Base-by-base conservation (phyloP, 2,797 vertebrate genomes). In the Neostethus bicornis region DNA sequence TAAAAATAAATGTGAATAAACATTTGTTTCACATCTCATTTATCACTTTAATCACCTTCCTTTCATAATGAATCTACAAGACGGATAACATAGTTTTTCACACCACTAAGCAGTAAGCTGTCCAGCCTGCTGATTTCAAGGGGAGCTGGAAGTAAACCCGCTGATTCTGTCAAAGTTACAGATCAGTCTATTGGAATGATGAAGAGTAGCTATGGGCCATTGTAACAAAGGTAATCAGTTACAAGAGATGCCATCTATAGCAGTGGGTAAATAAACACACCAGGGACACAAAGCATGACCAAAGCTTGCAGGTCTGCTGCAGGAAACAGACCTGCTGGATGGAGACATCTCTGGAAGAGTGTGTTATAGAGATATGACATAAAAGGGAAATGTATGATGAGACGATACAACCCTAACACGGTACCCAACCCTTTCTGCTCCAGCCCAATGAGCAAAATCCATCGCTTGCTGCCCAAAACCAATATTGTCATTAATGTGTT, bases 171-270 rank as follows among this genome's bases (percentile, higher is more conserved):
- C 71, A 59, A 66, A 75, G 75, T 7, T 60, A 62, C 60, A 54
- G 61, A 79, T 83, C 69, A 80, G 68, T 84, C 66, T 52, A 48
- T 28, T 35, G 63, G 72, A 59, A 55, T 59, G 70, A 84, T 73
- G 75, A 50, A 61, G 56, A 24, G 67, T 16, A 37, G 28, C 62
- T 66, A 1, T 2, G 48, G 54, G 53, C 55, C 34, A 21, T 48
- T 59, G 44, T 61, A 70, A 35, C 56, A 56, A 59, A 69, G 53
- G 56, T 65, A 53, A 75, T 80, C 70, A 68, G 56, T 75, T 70
- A 74, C 43, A 79, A 58, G 69, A 76, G 60, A 73, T 58, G 56
- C 45, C 52, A 50, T 69, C 29, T 41, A 51, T 20, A 58, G 64
- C 42, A 4, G 45, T 19, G 38, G 14, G 8, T 3, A 51, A 43